Conservation (phyloP, 1,140 invertebrate species). For the Sarcophaga peregrina region DNA sequence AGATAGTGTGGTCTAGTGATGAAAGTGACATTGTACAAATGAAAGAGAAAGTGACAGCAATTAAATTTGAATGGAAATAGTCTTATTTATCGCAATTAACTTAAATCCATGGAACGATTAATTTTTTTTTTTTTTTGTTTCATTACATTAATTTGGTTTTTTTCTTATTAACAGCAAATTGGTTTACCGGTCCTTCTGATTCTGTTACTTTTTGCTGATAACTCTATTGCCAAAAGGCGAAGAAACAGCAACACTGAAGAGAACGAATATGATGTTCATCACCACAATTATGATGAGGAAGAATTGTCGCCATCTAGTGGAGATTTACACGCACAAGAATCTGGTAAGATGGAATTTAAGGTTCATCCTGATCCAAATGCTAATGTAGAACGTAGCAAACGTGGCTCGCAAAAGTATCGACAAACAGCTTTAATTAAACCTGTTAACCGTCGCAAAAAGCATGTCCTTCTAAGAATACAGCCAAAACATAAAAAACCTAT, state of each 20-base stretch:
- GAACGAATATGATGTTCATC: constrained; percentile 43
- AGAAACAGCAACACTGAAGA: constrained; percentile 11
- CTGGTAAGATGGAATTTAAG: constrained; percentile 37
- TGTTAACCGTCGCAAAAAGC: constrained; percentile 31
- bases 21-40: too few relatives aligned
- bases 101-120: too few relatives aligned
- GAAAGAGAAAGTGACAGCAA: too few relatives aligned
- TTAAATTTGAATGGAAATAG: too few relatives aligned
- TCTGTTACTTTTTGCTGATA: constrained; percentile 35
- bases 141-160: neutral
- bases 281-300: constrained; percentile 45
- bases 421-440: constrained; percentile 41
- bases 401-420: constrained; percentile 41
- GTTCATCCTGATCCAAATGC: constrained; percentile 12
- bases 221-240: constrained; percentile 30
- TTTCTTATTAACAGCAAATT: constrained; percentile 21
- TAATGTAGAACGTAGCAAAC: constrained; percentile 31
- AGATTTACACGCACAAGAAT: constrained; percentile 41
- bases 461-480: neutral
- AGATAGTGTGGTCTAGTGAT: too few relatives aligned
- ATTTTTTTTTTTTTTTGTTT: too few relatives aligned
- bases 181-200: constrained; percentile 37
- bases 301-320: neutral
- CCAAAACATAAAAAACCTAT: constrained; percentile 22
- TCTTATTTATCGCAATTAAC: too few relatives aligned